These are phyloP conservation scores for Chrosomus eos DNA, from an alignment of 2,797 vertebrate species.

Conservation along the genomic window DNA sequence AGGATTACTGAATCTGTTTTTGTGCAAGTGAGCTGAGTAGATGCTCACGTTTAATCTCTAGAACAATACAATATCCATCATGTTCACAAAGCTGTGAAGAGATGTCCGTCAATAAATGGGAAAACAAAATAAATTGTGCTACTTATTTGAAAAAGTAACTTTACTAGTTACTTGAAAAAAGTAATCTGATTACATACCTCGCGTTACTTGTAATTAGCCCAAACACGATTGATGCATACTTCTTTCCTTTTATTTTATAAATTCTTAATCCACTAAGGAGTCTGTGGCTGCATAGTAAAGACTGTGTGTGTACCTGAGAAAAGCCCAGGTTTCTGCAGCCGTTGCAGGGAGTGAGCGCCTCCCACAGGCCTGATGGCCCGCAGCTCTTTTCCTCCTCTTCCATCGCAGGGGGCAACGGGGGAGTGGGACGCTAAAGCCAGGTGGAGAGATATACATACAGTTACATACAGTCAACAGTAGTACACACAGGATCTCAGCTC, in stretches of 20 bases:
- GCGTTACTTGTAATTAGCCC: not conserved
- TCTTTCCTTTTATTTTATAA: not conserved
- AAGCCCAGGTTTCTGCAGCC: slow-evolving; percentile 94
- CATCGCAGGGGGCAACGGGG: slow-evolving; percentile 77
- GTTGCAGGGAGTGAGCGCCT: slow-evolving; percentile 93
- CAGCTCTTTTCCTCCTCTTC: slow-evolving; percentile 91
- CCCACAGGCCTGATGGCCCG: slow-evolving; percentile 92
- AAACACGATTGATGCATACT: not conserved
- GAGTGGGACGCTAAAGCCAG: slow-evolving; percentile 79
- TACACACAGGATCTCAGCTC: not conserved
- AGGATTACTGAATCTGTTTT: not conserved
- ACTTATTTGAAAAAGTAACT: not conserved
- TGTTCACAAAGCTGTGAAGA: not conserved
- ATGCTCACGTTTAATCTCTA: too few relatives aligned
- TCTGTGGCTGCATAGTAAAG: not conserved
- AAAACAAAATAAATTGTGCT: not conserved
- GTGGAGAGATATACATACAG: slow-evolving; percentile 44
- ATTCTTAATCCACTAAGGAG: not conserved
- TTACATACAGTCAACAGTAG: slow-evolving; percentile 29
- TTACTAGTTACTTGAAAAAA: not conserved
- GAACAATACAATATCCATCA: not conserved
- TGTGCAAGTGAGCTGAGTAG: not conserved
- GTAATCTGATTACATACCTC: not conserved
- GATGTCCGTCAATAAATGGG: not conserved
- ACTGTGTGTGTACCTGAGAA: slow-evolving; percentile 80